Conservation (phyloP, 2,797 vertebrate species). For the Pachyuromys duprasi region DNA sequence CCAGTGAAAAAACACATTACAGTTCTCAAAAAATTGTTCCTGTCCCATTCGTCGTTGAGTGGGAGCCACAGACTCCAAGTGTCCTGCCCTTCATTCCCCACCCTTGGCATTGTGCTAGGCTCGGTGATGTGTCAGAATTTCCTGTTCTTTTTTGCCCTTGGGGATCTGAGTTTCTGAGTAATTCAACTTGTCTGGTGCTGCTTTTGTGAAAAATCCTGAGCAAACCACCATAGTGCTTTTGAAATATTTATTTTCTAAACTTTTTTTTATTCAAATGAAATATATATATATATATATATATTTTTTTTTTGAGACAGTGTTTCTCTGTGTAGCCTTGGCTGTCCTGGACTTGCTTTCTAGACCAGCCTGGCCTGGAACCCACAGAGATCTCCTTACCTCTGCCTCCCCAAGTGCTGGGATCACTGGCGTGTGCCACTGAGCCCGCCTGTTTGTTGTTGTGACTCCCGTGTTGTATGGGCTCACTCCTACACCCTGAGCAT, state of each 20-base stretch:
- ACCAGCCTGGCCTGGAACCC: no score
- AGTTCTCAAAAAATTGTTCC: neutral
- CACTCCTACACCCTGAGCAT: neutral
- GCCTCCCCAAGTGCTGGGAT: no score
- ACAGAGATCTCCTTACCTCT: no score
- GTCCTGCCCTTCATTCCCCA: neutral
- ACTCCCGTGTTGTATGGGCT: neutral
- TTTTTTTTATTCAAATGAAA: neutral
- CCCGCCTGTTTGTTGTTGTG: neutral
- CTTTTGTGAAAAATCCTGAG: neutral
- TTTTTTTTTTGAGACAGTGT: neutral
- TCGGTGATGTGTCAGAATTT: neutral
- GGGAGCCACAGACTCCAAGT: neutral
- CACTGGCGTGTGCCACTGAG: no score
- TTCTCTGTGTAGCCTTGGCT: neutral
- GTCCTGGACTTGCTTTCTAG: no score
- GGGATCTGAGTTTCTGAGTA: neutral
- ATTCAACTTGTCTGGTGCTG: slow-evolving; percentile 12
- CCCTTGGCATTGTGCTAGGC: neutral
- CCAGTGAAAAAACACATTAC: neutral
- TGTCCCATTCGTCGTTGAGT: neutral
- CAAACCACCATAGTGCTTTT: neutral
- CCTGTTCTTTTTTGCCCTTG: neutral
- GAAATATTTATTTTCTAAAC: slow-evolving; percentile 41
- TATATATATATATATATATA: no score